A percentile compares a stretch with the other conserved stretches of the same genome.
Conservation (phyloP, 2,797 vertebrate genomes). For the Rhinatrema bivittatum region DNA sequence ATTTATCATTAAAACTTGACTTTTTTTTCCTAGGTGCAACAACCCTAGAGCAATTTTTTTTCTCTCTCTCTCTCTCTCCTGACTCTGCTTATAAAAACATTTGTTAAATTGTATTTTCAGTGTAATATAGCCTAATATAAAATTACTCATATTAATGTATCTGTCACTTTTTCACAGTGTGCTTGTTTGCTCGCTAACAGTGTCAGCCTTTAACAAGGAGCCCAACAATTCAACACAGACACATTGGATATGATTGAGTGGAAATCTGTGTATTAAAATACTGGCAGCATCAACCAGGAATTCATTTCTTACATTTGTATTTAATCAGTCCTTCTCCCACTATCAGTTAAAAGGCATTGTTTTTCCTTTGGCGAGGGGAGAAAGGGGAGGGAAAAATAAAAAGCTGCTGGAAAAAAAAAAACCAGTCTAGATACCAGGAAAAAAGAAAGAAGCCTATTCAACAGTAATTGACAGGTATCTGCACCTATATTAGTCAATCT, state of each 20-base stretch:
- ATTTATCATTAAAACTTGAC: constrained; percentile 92
- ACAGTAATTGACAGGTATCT: too few relatives aligned
- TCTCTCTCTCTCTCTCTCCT: constrained; percentile 46
- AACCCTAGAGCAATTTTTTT: constrained; percentile 58
- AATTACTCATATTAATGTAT: constrained; percentile 65
- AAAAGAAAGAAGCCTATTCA: too few relatives aligned
- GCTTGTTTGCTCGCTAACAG: constrained; percentile 50
- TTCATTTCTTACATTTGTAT: constrained; percentile 45
- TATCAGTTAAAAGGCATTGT: too few relatives aligned
- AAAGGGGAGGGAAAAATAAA: too few relatives aligned
- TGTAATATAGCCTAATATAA: too few relatives aligned
- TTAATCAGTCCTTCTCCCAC: constrained; percentile 26
- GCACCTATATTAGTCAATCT: too few relatives aligned
- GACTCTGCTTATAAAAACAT: constrained; percentile 33
- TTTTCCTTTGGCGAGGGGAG: too few relatives aligned
- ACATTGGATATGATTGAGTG: constrained; percentile 46
- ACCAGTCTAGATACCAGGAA: too few relatives aligned
- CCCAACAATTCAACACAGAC: constrained; percentile 45
- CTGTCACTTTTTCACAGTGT: constrained; percentile 50
- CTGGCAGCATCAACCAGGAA: constrained; percentile 44
- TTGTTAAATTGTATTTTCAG: constrained; percentile 66
- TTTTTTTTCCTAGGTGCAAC: constrained; percentile 61
- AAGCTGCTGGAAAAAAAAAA: too few relatives aligned
- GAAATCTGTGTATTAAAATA: constrained; percentile 53
- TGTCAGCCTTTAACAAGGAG: constrained; percentile 50